phyloP scores from a whole-genome alignment of 2,113 vertebrate genomes.

The Scomber scombrus region DNA sequence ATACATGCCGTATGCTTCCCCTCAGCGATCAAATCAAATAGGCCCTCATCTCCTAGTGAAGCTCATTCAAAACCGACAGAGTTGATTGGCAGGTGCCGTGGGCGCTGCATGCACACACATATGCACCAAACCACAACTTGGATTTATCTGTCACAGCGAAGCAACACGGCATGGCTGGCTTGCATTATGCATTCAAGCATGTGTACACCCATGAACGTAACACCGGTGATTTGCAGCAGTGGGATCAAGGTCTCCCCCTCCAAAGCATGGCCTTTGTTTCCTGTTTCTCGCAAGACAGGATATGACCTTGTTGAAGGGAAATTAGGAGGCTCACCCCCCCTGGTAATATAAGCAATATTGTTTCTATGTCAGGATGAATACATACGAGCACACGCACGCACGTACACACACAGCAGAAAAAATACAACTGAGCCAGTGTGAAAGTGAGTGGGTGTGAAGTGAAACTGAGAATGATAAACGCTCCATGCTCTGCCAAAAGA shows the following conservation, averaged over 20 bases:
- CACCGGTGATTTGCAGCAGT: constrained; percentile 51
- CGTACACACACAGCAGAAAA: constrained; percentile 23
- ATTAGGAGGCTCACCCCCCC: constrained; percentile 32
- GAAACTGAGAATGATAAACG: constrained; percentile 58
- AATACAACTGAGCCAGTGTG: constrained; percentile 23
- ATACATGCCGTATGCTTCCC: constrained; percentile 70
- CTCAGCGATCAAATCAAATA: constrained; percentile 78
- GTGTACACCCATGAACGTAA: constrained; percentile 39
- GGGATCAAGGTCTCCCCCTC: constrained; percentile 31
- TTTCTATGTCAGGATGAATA: constrained; percentile 44
- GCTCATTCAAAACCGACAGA: constrained; percentile 71
- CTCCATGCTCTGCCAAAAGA: constrained; percentile 33
- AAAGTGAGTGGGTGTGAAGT: constrained; percentile 49
- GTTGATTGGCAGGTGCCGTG: constrained; percentile 77
- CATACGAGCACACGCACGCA: constrained; percentile 12
- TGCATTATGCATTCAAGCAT: constrained; percentile 59
- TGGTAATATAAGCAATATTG: constrained; percentile 62
- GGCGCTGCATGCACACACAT: constrained; percentile 60
- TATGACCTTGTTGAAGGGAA: constrained; percentile 65
- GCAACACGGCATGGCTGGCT: constrained; percentile 49
- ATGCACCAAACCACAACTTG: constrained; percentile 57
- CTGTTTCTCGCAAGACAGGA: constrained; percentile 57
- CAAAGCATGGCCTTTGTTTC: constrained; percentile 42
- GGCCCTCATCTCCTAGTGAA: constrained; percentile 71
- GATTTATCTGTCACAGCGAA: constrained; percentile 65